These are phyloP conservation scores for Stegana nigrithorax DNA, from an alignment of 2,888 invertebrate species.

Conservation along the genomic window DNA sequence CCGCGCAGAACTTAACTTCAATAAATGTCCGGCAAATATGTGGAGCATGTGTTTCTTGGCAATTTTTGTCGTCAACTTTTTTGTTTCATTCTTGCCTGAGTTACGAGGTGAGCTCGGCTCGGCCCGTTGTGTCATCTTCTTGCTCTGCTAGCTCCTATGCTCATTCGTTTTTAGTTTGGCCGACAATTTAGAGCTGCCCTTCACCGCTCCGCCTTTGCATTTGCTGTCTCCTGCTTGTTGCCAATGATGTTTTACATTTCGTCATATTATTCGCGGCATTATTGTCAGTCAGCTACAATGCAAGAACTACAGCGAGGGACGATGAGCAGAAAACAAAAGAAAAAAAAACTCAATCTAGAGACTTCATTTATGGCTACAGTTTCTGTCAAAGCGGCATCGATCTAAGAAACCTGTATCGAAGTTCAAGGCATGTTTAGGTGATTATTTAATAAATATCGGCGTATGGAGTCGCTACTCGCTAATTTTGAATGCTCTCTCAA, in stretches of 20 bases:
- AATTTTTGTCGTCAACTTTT: slow-evolving; percentile 66
- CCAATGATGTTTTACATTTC: slow-evolving; percentile 60
- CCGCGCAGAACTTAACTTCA: slow-evolving; percentile 69
- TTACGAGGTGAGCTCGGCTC: no score
- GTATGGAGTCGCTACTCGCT: no score
- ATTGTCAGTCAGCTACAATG: slow-evolving; percentile 51
- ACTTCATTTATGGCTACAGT: slow-evolving; percentile 7
- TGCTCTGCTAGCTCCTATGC: background rate
- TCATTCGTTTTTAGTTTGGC: background rate
- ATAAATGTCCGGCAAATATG: slow-evolving; percentile 69
- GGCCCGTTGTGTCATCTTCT: background rate
- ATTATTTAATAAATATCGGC: slow-evolving; percentile 17
- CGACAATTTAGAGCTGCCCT: slow-evolving; percentile 1
- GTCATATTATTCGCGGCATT: slow-evolving; percentile 65
- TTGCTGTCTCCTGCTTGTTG: slow-evolving; percentile 43
- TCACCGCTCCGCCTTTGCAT: background rate
- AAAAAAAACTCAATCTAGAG: slow-evolving; percentile 1
- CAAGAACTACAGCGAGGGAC: slow-evolving; percentile 46
- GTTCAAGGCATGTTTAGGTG: background rate
- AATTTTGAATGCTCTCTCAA: background rate
- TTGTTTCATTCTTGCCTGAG: slow-evolving; percentile 52
- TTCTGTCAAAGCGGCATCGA: slow-evolving; percentile 24
- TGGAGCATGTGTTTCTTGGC: slow-evolving; percentile 69
- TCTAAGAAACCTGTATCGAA: background rate
- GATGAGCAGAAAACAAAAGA: slow-evolving; percentile 4